Conservation (phyloP, 2,888 invertebrate species). For the Tholera decimalis region DNA sequence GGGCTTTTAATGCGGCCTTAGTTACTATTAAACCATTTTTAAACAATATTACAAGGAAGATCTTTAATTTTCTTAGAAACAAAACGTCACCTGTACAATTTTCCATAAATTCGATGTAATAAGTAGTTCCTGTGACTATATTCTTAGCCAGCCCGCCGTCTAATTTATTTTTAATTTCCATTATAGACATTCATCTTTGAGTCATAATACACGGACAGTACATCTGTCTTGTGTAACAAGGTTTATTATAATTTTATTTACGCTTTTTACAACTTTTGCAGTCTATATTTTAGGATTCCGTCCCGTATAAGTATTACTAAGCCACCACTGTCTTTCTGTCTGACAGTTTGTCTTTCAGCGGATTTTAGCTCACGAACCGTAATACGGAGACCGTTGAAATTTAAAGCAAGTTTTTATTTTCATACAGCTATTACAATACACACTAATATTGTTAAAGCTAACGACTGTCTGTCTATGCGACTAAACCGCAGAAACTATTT, state of each 20-base stretch:
- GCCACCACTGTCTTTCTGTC: too few relatives aligned
- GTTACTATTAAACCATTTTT: neutral
- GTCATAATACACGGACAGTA: constrained; percentile 10
- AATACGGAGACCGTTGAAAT: too few relatives aligned
- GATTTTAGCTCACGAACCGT: too few relatives aligned
- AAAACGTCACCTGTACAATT: neutral
- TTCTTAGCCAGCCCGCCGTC: constrained; percentile 21
- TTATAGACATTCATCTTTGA: constrained; percentile 9
- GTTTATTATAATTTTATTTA: constrained; percentile 33
- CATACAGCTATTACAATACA: too few relatives aligned
- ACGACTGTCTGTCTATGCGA: too few relatives aligned
- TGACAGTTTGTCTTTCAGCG: too few relatives aligned
- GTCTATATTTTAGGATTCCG: neutral
- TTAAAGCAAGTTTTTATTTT: too few relatives aligned
- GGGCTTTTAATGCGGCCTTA: neutral
- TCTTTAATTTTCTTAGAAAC: constrained; percentile 13
- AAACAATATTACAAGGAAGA: neutral
- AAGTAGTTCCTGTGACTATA: neutral
- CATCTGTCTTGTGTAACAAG: constrained; percentile 42
- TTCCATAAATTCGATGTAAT: constrained; percentile 11
- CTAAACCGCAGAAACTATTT: too few relatives aligned
- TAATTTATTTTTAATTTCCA: constrained; percentile 38
- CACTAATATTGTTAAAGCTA: too few relatives aligned
- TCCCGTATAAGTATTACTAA: too few relatives aligned
- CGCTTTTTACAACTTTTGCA: constrained; percentile 11